phyloP scores from a whole-genome alignment of 2,113 vertebrate genomes.

The Varanus salvator region DNA sequence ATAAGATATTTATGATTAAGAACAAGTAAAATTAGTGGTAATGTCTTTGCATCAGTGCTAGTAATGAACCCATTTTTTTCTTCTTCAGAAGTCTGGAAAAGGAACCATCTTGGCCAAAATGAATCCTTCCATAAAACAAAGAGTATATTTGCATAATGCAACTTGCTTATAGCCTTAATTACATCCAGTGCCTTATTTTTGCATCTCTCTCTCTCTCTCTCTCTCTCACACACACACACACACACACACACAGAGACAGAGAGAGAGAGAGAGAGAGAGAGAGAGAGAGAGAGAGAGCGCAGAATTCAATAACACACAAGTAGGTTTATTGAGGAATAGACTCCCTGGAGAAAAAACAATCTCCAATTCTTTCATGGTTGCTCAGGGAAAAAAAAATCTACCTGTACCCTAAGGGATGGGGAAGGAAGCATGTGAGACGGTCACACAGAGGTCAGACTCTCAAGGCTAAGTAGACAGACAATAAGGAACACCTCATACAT shows the following conservation, averaged over 20 bases:
- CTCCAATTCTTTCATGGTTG: neutral
- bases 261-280: too few relatives aligned
- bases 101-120: neutral
- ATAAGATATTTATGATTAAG: neutral
- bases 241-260: neutral
- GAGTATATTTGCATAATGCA: neutral
- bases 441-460: neutral
- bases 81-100: neutral
- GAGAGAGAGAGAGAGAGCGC: too few relatives aligned
- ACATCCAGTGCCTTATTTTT: rapidly evolving
- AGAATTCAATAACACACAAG: constrained; percentile 14
- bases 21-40: neutral
- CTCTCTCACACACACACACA: too few relatives aligned
- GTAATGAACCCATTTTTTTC: neutral
- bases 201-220: too few relatives aligned
- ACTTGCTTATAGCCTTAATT: neutral
- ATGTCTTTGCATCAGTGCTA: neutral
- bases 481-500: neutral
- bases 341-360: neutral
- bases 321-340: neutral
- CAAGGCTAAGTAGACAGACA: neutral
- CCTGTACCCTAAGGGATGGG: rapidly evolving
- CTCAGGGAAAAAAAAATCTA: neutral
- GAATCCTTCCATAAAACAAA: neutral
- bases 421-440: rapidly evolving